Percentiles rank a stretch among this genome's conserved stretches.
Conservation (phyloP, 2,888 invertebrate genomes). For the Trichopoda pennipes region DNA sequence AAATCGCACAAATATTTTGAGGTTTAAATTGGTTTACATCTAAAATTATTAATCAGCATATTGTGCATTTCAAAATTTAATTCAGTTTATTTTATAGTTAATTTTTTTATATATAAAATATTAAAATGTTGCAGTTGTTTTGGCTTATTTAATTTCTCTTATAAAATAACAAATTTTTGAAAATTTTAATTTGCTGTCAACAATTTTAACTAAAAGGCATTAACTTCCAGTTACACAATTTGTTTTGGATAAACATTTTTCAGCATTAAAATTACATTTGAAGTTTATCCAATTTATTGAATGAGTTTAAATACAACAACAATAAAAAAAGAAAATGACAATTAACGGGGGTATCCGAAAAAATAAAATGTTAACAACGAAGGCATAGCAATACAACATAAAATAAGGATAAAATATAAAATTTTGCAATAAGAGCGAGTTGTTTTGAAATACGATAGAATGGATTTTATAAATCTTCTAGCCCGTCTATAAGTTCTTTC, state of each 20-base stretch:
- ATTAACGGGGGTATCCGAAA: background rate
- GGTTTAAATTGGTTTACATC: background rate
- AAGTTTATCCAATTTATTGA: slow-evolving; percentile 54
- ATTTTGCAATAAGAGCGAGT: too few species aligned
- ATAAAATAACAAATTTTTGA: slow-evolving; percentile 44
- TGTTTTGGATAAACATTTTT: slow-evolving; percentile 38
- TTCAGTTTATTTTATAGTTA: background rate
- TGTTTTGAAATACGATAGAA: too few species aligned
- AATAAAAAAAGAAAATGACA: background rate
- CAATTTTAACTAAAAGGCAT: slow-evolving; percentile 36
- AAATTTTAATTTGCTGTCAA: slow-evolving; percentile 59
- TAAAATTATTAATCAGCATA: too few species aligned
- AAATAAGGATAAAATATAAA: too few species aligned
- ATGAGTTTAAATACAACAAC: background rate
- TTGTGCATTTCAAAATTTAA: background rate
- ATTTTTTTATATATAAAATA: too few species aligned
- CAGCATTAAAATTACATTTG: slow-evolving; percentile 58
- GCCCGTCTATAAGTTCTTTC: too few species aligned
- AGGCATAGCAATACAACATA: too few species aligned
- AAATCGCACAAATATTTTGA: background rate
- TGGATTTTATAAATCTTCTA: too few species aligned
- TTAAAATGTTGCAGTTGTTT: background rate
- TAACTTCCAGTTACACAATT: slow-evolving; percentile 24
- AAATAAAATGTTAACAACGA: background rate
- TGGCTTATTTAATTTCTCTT: background rate